Conservation (phyloP, 35 echinoderm and acorn worm species). For the Holothuria glaberrima region DNA sequence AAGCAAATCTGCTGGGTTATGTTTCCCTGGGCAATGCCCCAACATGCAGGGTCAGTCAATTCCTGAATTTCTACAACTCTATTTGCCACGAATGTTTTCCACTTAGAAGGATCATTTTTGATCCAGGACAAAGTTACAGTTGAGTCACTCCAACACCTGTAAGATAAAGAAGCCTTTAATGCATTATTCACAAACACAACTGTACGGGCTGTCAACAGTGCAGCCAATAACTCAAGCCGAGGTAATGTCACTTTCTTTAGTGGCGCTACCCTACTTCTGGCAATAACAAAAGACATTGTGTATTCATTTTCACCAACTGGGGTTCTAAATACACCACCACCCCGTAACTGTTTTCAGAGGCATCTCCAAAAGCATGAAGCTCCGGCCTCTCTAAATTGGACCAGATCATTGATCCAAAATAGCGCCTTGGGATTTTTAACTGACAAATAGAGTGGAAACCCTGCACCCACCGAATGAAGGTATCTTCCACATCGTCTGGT, state of each 20-base stretch:
- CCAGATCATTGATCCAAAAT: conserved; percentile 35
- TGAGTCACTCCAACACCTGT: conserved; percentile 44
- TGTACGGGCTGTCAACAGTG: neutral
- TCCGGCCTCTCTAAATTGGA: neutral
- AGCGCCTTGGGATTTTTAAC: conserved; percentile 33
- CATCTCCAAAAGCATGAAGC: conserved; percentile 48
- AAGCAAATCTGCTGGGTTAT: conserved; percentile 26
- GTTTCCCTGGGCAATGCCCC: conserved; percentile 27
- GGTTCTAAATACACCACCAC: conserved; percentile 35
- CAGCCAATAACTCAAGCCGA: conserved; percentile 34
- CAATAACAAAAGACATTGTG: neutral
- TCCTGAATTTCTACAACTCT: conserved; percentile 25
- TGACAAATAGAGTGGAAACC: conserved; percentile 6
- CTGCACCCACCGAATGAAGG: conserved; percentile 22
- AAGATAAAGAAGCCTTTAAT: neutral
- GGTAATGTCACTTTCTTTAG: conserved; percentile 34
- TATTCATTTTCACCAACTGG: neutral
- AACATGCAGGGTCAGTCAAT: neutral
- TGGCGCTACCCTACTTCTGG: conserved; percentile 3
- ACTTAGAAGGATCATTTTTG: neutral
- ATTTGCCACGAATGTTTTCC: conserved; percentile 50
- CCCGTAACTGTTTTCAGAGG: conserved; percentile 38
- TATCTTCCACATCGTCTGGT: conserved; percentile 13
- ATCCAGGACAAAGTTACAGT: conserved; percentile 2
- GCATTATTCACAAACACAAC: neutral